Evolutionary conservation across 2,113 vertebrate species (phyloP).

Genomic region (Pseudorasbora parva): DNA sequence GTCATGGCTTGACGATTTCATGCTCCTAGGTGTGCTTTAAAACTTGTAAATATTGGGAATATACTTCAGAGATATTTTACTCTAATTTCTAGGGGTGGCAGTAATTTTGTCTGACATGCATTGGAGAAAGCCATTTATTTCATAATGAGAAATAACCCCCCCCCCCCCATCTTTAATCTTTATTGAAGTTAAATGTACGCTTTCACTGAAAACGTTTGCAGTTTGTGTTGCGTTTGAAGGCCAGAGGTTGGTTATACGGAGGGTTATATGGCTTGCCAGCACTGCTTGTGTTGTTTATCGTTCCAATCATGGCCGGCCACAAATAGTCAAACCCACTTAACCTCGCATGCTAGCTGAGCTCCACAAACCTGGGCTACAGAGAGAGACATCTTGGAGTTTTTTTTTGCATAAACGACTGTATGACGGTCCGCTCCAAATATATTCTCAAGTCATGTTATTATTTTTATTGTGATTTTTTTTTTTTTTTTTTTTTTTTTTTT

Average conservation of each 20-base stretch:
- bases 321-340: constrained; percentile 28
- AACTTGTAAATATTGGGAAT: too few relatives aligned
- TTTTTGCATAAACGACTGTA: not conserved
- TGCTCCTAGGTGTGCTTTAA: too few relatives aligned
- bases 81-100: too few relatives aligned
- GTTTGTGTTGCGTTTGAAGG: not conserved
- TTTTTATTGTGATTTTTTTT: not conserved
- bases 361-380: not conserved
- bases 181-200: not conserved
- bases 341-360: constrained; percentile 24
- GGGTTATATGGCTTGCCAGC: constrained; percentile 27
- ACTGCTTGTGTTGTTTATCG: constrained; percentile 39
- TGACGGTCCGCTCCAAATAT: not conserved
- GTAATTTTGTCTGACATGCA: too few relatives aligned
- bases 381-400: not conserved
- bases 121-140: too few relatives aligned
- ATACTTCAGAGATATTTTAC: too few relatives aligned
- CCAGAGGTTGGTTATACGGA: not conserved
- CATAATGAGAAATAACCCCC: too few relatives aligned
- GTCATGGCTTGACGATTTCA: too few relatives aligned
- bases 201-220: not conserved
- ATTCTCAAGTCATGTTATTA: not conserved
- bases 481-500: not conserved
- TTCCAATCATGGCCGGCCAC: constrained; percentile 41
- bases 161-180: not conserved